Percentiles rank a stretch among this genome's conserved stretches.
These are phyloP conservation scores for Brevimyrus niger DNA, from an alignment of 2,113 vertebrate genomes.

Conservation along the genomic window DNA sequence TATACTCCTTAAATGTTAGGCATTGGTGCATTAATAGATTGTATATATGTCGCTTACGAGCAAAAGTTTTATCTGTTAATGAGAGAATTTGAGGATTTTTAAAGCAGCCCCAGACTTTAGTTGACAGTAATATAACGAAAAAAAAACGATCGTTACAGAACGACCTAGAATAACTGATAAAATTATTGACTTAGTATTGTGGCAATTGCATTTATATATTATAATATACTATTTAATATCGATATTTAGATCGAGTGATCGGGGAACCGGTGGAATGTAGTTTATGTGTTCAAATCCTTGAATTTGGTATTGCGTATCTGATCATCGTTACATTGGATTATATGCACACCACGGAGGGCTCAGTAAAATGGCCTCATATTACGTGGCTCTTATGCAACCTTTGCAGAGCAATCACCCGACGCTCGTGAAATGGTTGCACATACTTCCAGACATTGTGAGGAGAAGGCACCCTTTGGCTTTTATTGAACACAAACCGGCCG, in stretches of 20 bases:
- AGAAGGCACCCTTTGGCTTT: background rate
- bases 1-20: background rate
- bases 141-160: background rate
- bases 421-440: background rate
- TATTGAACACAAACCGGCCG: background rate
- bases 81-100: background rate
- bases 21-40: background rate
- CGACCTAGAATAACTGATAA: background rate
- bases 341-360: background rate
- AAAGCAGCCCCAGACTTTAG: background rate
- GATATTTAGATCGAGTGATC: background rate
- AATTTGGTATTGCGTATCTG: background rate
- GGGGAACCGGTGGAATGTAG: background rate
- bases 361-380: background rate
- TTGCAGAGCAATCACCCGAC: background rate
- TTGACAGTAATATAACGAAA: background rate
- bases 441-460: background rate
- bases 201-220: background rate
- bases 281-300: background rate
- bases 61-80: background rate
- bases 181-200: background rate
- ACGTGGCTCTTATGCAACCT: background rate
- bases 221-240: too few relatives aligned
- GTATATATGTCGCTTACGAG: background rate
- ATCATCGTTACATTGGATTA: background rate